Evolutionary conservation across 2,888 invertebrate genomes (phyloP).

Genomic region (Fragum sueziense): DNA sequence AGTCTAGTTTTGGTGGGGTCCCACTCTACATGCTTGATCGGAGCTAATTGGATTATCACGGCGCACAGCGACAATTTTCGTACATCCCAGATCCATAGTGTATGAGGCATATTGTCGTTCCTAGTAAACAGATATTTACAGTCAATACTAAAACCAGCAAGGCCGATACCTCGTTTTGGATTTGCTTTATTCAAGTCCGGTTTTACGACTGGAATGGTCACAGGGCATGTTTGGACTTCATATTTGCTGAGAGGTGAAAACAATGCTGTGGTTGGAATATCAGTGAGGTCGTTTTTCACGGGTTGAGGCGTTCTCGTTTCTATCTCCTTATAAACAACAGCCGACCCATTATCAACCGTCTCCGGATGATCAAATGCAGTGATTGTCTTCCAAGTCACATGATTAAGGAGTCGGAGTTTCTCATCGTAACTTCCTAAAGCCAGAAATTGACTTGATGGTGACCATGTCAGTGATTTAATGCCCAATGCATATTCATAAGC

Average conservation of each 20-base stretch:
- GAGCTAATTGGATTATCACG: conserved; percentile 80
- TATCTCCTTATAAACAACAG: conserved; percentile 77
- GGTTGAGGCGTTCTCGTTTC: conserved; percentile 72
- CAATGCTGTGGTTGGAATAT: conserved; percentile 72
- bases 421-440: conserved; percentile 83
- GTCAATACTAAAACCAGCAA: conserved; percentile 79
- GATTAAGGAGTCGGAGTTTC: conserved; percentile 81
- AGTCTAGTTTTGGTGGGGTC: conserved; percentile 80
- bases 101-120: conserved; percentile 82
- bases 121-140: conserved; percentile 80
- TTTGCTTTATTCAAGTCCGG: conserved; percentile 80
- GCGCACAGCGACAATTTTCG: conserved; percentile 75
- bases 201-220: conserved; percentile 76
- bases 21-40: conserved; percentile 82
- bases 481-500: conserved; percentile 82
- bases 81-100: conserved; percentile 82
- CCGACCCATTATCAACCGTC: conserved; percentile 65
- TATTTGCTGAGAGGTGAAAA: conserved; percentile 79
- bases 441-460: conserved; percentile 82
- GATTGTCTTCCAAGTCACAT: conserved; percentile 82
- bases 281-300: conserved; percentile 61
- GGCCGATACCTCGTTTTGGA: conserved; percentile 81
- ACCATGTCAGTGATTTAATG: conserved; percentile 81
- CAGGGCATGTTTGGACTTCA: conserved; percentile 71
- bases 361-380: conserved; percentile 77